Evolutionary conservation across 2,797 vertebrate genomes (phyloP).

Genomic region (Kryptolebias ocellatus): DNA sequence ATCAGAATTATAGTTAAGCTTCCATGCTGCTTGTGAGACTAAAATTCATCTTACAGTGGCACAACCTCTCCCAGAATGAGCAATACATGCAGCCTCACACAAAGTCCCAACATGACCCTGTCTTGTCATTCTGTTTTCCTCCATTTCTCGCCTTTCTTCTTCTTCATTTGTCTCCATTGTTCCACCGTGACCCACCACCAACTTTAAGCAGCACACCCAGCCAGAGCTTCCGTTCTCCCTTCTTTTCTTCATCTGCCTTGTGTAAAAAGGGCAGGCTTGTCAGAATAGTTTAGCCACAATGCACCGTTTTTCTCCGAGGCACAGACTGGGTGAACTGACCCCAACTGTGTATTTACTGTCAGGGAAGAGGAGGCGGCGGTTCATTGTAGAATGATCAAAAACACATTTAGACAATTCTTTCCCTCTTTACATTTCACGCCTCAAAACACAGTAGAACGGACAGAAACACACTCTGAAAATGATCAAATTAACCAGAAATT

Average conservation of each 20-base stretch:
- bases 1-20: slow-evolving; percentile 42
- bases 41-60: slow-evolving; percentile 28
- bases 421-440: slow-evolving; percentile 9
- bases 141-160: slow-evolving; percentile 16
- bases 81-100: slow-evolving; percentile 21
- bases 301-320: slow-evolving; percentile 67
- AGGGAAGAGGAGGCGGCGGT: slow-evolving; percentile 39
- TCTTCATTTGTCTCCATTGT: slow-evolving; percentile 51
- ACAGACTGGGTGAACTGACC: slow-evolving; percentile 67
- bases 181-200: slow-evolving; percentile 27
- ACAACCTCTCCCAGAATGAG: slow-evolving; percentile 6
- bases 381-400: slow-evolving; percentile 44
- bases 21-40: slow-evolving; percentile 12
- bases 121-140: slow-evolving; percentile 25
- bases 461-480: neutral
- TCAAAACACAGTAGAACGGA: neutral
- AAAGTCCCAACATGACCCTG: slow-evolving; percentile 22
- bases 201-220: slow-evolving; percentile 34
- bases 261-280: slow-evolving; percentile 81
- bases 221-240: slow-evolving; percentile 40
- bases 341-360: slow-evolving; percentile 69
- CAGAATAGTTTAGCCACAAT: slow-evolving; percentile 77
- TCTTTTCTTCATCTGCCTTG: slow-evolving; percentile 65
- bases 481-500: neutral
- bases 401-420: slow-evolving; percentile 39